Percentiles rank a stretch among this genome's conserved stretches.
These are phyloP conservation scores for Andrena bicolor DNA, from an alignment of 2,888 invertebrate species.

Conservation along the genomic window DNA sequence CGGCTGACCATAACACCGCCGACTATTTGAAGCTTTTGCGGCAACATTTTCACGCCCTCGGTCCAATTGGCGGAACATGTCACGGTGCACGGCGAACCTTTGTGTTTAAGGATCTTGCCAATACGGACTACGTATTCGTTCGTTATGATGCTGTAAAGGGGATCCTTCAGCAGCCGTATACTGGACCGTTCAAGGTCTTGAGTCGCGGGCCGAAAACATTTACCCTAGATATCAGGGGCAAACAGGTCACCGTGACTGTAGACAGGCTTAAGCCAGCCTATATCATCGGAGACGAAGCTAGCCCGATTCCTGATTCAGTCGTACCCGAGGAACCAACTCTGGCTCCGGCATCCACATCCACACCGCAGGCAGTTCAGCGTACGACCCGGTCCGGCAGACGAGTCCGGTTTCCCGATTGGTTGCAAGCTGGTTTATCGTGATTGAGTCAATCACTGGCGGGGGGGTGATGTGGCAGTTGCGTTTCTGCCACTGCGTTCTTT, in stretches of 20 bases:
- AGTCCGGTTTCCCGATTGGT: not conserved
- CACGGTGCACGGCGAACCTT: conserved; percentile 38
- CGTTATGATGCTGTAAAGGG: not conserved
- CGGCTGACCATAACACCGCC: fast-evolving
- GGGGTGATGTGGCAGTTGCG: not conserved
- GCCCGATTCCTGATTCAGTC: no score
- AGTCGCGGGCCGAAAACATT: no score
- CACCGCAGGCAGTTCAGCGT: not conserved
- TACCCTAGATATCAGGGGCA: not conserved
- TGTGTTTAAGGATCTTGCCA: conserved; percentile 23
- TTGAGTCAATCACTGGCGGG: conserved; percentile 1
- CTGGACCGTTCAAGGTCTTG: conserved; percentile 15
- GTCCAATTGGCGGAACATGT: conserved; percentile 30
- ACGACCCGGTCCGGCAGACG: conserved; percentile 7
- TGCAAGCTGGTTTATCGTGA: not conserved
- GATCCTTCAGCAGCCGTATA: not conserved
- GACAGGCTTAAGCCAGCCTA: not conserved
- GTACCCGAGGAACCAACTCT: no score
- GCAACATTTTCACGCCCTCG: conserved; percentile 32
- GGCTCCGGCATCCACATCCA: no score
- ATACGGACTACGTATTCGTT: not conserved
- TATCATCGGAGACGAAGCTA: not conserved
- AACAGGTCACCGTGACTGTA: not conserved
- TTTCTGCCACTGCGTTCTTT: no score
- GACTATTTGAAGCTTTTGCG: conserved; percentile 37